Percentiles rank a stretch among this genome's conserved stretches.
These are phyloP conservation scores for Laterallus jamaicensis DNA, from an alignment of 2,113 vertebrate species.

Conservation along the genomic window DNA sequence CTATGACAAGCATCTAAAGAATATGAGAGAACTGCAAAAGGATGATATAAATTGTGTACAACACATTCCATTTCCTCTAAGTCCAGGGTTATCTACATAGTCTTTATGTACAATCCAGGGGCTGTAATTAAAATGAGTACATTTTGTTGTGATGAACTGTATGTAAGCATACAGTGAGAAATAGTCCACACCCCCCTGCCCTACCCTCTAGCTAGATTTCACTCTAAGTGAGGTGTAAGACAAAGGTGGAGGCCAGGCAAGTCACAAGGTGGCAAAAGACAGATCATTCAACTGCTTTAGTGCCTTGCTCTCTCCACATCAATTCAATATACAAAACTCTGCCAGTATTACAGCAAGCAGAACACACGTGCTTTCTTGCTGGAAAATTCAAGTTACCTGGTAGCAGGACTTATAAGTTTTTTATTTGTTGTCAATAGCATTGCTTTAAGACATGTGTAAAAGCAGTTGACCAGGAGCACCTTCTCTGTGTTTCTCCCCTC, in stretches of 20 bases:
- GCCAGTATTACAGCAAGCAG: not conserved
- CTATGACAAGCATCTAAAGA: not conserved
- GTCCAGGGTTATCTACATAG: not conserved
- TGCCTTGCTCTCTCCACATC: fast-evolving
- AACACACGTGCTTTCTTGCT: fast-evolving
- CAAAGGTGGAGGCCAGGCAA: not conserved
- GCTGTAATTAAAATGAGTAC: not conserved
- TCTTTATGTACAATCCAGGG: not conserved
- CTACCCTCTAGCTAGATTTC: not conserved
- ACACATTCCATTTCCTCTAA: not conserved
- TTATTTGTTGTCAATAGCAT: not conserved
- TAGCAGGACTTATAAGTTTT: no score
- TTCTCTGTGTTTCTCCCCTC: not conserved
- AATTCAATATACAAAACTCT: fast-evolving
- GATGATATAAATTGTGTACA: not conserved
- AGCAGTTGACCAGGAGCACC: not conserved
- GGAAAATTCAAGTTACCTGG: not conserved
- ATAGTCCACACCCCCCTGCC: no score
- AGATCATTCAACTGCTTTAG: fast-evolving
- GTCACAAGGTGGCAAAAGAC: not conserved
- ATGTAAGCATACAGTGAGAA: not conserved
- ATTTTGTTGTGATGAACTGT: not conserved
- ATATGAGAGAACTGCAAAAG: not conserved
- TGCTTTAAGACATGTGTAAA: not conserved
- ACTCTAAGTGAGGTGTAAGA: not conserved